These are phyloP conservation scores for Myioborus melanocephalus DNA, from an alignment of 2,797 vertebrate genomes.

Conservation along the genomic window DNA sequence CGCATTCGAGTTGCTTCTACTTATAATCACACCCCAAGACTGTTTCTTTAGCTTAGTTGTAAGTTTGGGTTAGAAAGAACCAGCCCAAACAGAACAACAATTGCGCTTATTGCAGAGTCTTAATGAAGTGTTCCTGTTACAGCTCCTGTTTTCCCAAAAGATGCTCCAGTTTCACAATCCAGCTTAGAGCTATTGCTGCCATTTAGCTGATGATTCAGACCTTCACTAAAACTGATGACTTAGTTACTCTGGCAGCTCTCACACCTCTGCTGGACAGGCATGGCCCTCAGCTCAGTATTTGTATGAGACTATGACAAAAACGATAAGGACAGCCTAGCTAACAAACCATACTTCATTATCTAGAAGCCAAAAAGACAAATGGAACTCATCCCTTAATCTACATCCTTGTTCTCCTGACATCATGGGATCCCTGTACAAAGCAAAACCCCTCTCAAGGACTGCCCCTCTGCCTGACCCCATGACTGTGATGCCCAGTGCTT, in stretches of 20 bases:
- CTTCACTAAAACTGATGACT: neutral
- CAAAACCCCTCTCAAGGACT: neutral
- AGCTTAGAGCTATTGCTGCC: neutral
- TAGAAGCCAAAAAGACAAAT: neutral
- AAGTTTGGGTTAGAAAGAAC: neutral
- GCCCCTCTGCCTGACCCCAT: neutral
- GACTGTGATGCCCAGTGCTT: neutral
- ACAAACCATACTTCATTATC: neutral
- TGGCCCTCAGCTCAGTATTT: neutral
- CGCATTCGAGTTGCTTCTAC: neutral
- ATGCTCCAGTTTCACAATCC: neutral
- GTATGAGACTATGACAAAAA: fast-evolving
- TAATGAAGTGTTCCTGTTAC: neutral
- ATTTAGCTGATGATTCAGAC: neutral
- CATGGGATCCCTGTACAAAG: neutral
- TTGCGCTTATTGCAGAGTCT: neutral
- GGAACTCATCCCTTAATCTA: neutral
- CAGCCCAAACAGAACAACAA: neutral
- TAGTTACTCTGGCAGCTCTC: neutral
- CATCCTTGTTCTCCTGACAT: neutral
- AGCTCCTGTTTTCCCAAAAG: neutral
- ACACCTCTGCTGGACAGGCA: neutral
- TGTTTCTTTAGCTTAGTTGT: neutral
- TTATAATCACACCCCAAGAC: neutral
- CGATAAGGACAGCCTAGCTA: neutral